These are phyloP conservation scores for Cyclophora albipunctata DNA, from an alignment of 2,888 invertebrate genomes.

Conservation along the genomic window DNA sequence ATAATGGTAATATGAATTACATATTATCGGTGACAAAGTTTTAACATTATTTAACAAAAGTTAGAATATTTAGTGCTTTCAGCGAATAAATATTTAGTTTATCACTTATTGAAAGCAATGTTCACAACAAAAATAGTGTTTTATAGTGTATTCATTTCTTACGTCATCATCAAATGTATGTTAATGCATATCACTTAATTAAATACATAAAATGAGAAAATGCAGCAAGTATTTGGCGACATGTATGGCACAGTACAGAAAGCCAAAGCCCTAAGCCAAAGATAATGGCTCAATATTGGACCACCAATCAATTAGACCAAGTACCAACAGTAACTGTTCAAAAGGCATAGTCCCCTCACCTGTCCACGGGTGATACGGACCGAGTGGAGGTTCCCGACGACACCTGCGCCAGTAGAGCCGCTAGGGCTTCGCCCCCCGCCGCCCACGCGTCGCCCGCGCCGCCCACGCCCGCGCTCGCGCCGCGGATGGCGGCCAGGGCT, in stretches of 20 bases:
- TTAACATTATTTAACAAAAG: background rate
- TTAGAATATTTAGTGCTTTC: background rate
- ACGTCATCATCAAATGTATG: no score
- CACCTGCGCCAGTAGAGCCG: constrained; percentile 62
- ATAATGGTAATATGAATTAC: no score
- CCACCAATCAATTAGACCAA: no score
- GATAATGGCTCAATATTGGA: no score
- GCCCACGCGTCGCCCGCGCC: constrained; percentile 51
- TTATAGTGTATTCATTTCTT: background rate
- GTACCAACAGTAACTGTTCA: no score
- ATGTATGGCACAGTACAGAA: no score
- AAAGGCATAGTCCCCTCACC: constrained; percentile 23
- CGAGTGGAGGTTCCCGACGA: constrained; percentile 76
- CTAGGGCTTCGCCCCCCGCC: constrained; percentile 39
- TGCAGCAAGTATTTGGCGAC: no score
- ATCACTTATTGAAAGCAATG: background rate
- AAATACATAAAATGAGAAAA: no score
- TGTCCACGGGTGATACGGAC: constrained; percentile 78
- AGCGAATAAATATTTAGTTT: background rate
- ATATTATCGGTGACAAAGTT: no score
- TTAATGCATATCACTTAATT: no score
- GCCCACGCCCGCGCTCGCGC: constrained; percentile 37
- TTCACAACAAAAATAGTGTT: no score
- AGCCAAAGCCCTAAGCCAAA: no score
- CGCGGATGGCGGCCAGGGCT: constrained; percentile 40